Evolutionary conservation across 1,140 invertebrate species (phyloP).

Genomic region (Andrena cerasifolii): DNA sequence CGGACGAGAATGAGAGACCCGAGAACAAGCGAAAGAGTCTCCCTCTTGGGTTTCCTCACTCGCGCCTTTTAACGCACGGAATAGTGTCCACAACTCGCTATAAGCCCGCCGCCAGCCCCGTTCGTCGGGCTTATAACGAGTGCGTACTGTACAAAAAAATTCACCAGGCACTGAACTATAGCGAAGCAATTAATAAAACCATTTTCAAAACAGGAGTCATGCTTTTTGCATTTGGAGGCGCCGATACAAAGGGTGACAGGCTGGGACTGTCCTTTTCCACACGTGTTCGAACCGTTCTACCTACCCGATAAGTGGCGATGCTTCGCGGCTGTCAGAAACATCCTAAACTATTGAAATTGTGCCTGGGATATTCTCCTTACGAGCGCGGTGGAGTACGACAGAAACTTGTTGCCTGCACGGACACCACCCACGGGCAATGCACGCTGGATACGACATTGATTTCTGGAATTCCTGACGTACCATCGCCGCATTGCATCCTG

Average conservation of each 20-base stretch:
- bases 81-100: too few relatives aligned
- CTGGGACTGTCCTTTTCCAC: constrained; percentile 99
- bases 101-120: too few relatives aligned
- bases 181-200: too few relatives aligned
- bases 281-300: constrained; percentile 98
- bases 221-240: constrained; percentile 97
- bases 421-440: background rate
- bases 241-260: constrained; percentile 95
- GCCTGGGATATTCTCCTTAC: background rate
- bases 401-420: constrained; percentile 33
- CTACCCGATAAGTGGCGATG: constrained; percentile 97
- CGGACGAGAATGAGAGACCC: too few relatives aligned
- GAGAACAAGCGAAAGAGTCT: too few relatives aligned
- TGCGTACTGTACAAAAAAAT: too few relatives aligned
- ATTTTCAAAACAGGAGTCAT: constrained; percentile 87
- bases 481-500: constrained; percentile 21
- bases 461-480: constrained; percentile 42
- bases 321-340: constrained; percentile 90
- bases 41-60: too few relatives aligned
- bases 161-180: too few relatives aligned
- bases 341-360: constrained; percentile 43
- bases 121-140: too few relatives aligned
- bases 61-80: too few relatives aligned
- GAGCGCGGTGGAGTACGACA: background rate
- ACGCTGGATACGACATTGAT: constrained; percentile 37